Evolutionary conservation across 2,797 vertebrate species (phyloP), one percentile per base, ranked within the genome.

Genomic region (Myotis pilosus): DNA sequence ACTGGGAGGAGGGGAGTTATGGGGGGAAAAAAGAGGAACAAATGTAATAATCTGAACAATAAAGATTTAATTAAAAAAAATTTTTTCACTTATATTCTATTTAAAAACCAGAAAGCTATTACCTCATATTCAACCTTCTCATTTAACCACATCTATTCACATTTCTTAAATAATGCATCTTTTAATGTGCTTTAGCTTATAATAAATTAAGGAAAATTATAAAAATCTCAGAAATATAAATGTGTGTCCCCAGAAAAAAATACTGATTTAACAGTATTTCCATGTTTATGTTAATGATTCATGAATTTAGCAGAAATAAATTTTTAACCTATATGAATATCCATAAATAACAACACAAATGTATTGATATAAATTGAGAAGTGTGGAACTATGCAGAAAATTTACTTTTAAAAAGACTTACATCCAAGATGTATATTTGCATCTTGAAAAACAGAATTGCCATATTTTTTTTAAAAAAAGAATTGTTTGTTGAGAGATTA

Each of bases 261-360:
- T 68, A 93, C 69, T 95, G 30, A 93, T 94, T 90, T 92, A 94
- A 60, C 64, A 88, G 28, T 69, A 95, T 91, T 96, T 85, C 57
- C 36, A 93, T 75, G 53, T 89, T 88, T 86, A 71, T 90, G 76
- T 86, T 47, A 96, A 78, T 78, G 60, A 96, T 81, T 95, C 83
- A 93, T 95, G 71, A 85, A 87, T 84, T 87, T 94, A 95, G 41
- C 69, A 96, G 38, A 96, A 92, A 75, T 62, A 92, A 69, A 49
- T 41, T 68, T 91, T 83, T 86, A 90, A 79, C 62, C 47, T 23
- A 87, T 44, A 72, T 60, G 82, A 85, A 47, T 74, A 87, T 79
- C 55, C 91, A 38, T 95, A 94, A 95, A 93, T 95, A 82, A 83
- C 64, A 92, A 84, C n/a, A 95, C 9, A 94, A 87, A 86, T 55